Evolutionary conservation across 2,113 vertebrate genomes (phyloP).

Genomic region (Pandion haliaetus): DNA sequence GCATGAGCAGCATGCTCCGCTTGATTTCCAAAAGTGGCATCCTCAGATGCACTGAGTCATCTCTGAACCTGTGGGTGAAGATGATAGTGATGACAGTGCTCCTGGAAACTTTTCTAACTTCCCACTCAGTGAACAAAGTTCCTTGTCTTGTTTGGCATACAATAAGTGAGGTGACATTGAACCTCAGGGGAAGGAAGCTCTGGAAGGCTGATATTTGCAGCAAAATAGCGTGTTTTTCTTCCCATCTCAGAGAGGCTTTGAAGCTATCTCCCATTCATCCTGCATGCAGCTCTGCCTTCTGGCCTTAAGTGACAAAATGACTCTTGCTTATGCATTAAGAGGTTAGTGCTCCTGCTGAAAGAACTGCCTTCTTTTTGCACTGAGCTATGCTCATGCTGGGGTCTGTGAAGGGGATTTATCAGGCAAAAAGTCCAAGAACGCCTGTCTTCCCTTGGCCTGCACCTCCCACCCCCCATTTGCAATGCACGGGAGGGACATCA

Average conservation of each 20-base stretch:
- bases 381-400: background rate
- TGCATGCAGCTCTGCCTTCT: background rate
- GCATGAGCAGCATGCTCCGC: background rate
- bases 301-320: background rate
- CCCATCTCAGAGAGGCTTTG: background rate
- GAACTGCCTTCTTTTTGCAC: background rate
- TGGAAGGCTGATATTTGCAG: background rate
- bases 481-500: background rate
- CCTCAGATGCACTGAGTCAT: slow-evolving; percentile 18
- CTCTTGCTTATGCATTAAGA: background rate
- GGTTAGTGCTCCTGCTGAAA: background rate
- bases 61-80: slow-evolving; percentile 19
- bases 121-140: slow-evolving; percentile 8
- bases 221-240: background rate
- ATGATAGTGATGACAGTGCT: slow-evolving; percentile 2
- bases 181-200: background rate
- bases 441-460: background rate
- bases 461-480: background rate
- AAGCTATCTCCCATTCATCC: background rate
- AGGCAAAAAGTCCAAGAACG: background rate
- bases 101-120: background rate
- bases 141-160: background rate
- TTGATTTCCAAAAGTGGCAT: slow-evolving; percentile 9
- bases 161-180: background rate
- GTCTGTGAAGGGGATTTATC: background rate